A percentile compares a stretch with the other conserved stretches of the same genome.
Conservation (phyloP, 2,113 vertebrate species). For the Ceyx cyanopectus region DNA sequence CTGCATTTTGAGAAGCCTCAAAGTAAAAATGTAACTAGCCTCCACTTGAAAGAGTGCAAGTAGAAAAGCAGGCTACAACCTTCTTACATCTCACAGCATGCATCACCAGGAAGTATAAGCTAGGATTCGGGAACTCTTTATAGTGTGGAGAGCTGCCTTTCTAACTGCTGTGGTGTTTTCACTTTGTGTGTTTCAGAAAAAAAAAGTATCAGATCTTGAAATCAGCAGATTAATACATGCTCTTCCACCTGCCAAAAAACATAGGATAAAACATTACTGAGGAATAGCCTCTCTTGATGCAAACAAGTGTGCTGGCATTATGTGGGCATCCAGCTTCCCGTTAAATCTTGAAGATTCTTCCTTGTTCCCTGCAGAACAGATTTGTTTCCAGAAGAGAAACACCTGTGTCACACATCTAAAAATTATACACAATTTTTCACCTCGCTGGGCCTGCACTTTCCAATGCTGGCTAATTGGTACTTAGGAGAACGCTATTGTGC, state of each 20-base stretch:
- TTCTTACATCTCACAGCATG: accelerated
- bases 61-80: background rate
- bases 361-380: background rate
- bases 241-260: background rate
- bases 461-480: slow-evolving; percentile 19
- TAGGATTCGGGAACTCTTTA: background rate
- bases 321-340: background rate
- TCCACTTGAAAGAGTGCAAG: background rate
- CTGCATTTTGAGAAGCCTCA: background rate
- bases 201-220: background rate
- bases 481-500: slow-evolving; percentile 11
- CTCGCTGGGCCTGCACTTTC: background rate
- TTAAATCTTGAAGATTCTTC: background rate
- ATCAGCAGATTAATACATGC: background rate
- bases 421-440: slow-evolving; percentile 32
- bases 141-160: background rate
- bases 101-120: background rate
- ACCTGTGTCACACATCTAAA: background rate
- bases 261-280: background rate
- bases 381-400: slow-evolving; percentile 20
- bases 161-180: background rate
- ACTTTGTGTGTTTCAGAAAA: background rate
- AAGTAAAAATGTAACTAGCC: background rate
- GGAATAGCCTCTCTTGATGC: background rate
- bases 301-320: background rate